A percentile compares a stretch with the other conserved stretches of the same genome.
Conservation (phyloP, 1,140 invertebrate genomes). For the Daktulosphaira vitifoliae region DNA sequence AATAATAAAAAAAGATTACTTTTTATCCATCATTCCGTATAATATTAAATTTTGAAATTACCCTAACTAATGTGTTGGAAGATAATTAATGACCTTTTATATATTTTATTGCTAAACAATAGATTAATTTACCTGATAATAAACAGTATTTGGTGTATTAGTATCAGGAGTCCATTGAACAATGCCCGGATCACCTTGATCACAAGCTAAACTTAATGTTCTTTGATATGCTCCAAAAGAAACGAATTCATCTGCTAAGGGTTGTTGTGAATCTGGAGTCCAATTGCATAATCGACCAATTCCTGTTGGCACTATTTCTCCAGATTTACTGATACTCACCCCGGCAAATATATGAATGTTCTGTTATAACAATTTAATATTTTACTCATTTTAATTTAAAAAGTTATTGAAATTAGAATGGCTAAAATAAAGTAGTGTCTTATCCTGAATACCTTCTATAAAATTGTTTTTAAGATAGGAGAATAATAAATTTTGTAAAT, state of each 20-base stretch:
- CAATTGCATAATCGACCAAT: slow-evolving; percentile 76
- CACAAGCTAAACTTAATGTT: slow-evolving; percentile 69
- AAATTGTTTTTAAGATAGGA: too few species aligned
- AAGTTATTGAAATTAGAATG: too few species aligned
- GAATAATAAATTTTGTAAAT: too few species aligned
- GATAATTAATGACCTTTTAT: too few species aligned
- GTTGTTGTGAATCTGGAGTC: slow-evolving; percentile 62
- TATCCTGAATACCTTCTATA: too few species aligned
- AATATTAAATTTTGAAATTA: too few species aligned
- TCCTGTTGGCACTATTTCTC: slow-evolving; percentile 59
- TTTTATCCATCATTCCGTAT: too few species aligned
- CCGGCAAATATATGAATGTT: slow-evolving; percentile 73
- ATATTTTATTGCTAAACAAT: too few species aligned
- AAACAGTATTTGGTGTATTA: slow-evolving; percentile 81
- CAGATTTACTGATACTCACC: slow-evolving; percentile 55
- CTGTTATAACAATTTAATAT: slow-evolving; percentile 49
- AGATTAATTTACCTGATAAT: slow-evolving; percentile 69
- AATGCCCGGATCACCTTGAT: slow-evolving; percentile 71
- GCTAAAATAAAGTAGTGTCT: too few species aligned
- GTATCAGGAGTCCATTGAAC: slow-evolving; percentile 80
- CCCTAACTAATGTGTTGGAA: too few species aligned
- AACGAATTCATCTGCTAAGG: slow-evolving; percentile 65
- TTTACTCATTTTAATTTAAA: too few species aligned
- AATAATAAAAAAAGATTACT: too few species aligned
- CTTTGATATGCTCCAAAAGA: slow-evolving; percentile 84